Percentiles rank a stretch among this genome's conserved stretches.
Evolutionary conservation across 2,888 invertebrate genomes (phyloP).

Genomic region (Drosophila demipolita): DNA sequence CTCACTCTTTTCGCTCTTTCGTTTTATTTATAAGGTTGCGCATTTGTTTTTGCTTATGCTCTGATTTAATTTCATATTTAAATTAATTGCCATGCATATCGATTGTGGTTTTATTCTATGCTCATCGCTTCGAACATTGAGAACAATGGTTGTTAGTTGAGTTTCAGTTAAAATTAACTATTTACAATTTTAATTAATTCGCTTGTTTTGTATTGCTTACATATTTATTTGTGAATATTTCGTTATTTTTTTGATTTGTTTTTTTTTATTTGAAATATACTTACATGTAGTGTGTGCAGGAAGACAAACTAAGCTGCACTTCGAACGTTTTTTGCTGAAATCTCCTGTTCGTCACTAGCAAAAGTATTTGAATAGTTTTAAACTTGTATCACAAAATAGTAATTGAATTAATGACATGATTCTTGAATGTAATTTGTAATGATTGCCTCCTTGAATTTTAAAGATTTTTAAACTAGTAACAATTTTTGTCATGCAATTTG

Average conservation of each 20-base stretch:
- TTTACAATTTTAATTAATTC: neutral
- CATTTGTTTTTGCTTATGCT: conserved; percentile 18
- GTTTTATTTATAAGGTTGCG: neutral
- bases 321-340: neutral
- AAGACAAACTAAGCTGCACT: neutral
- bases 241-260: neutral
- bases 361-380: neutral
- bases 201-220: neutral
- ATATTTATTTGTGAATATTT: neutral
- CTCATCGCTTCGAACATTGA: neutral
- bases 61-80: conserved; percentile 28
- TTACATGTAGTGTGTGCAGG: neutral
- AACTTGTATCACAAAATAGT: neutral
- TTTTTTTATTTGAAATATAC: neutral
- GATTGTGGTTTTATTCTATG: neutral
- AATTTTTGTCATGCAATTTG: no score
- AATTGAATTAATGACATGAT: neutral
- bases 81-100: conserved; percentile 33
- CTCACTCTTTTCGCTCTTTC: neutral
- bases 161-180: neutral
- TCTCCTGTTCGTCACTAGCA: neutral
- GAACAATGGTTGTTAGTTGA: neutral
- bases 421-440: neutral
- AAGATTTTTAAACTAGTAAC: neutral
- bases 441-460: neutral